Evolutionary conservation across 2,888 invertebrate genomes (phyloP), one percentile per base, ranked within the genome.

Genomic region (Drosophila histrio): DNA sequence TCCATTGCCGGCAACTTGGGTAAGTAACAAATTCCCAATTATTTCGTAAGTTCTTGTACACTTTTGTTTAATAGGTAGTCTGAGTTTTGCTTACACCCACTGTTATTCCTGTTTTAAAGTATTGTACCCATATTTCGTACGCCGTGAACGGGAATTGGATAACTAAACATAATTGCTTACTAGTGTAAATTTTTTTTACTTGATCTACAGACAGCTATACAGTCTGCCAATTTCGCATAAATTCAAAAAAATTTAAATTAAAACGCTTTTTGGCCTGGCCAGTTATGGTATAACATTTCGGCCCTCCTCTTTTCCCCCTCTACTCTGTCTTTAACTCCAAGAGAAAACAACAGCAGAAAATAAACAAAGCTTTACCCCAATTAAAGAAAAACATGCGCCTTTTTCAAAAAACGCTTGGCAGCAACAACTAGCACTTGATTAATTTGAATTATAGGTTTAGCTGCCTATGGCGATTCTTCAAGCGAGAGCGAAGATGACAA

Each of bases 1-100:
- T 96, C 97, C 94, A 95, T 97, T 93, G 96, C 96, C 92, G 95
- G 95, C 90, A 95, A 95, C 92, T 95, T 98, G 92, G 97, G 97
- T 98, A 94, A 98, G 97, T 97, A 74, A 71, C 81, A 67, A 76
- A 75, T 77, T 82, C 61, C 54, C 70, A 61, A 58, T 65, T 67
- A 70, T 28, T 15, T 58, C 50, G 26, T 81, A 73, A 69, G 69
- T 73, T 80, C 67, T 62, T 73, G 73, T 77, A 79, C 79, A 79
- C 69, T 62, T 65, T 72, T 77, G 66, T 72, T 65, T 50, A 69
- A 67, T 69, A 76, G 78, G 72, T 77, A 74, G 77, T 75, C 67
- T 74, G 68, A 68, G 62, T 69, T 79, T 68, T 52, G 65, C 76
- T 65, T 71, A 44, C 50, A 30, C 39, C 17, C 32, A 41, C 17